Evolutionary conservation across 2,888 invertebrate genomes (phyloP).

Genomic region (Julus scanicus): DNA sequence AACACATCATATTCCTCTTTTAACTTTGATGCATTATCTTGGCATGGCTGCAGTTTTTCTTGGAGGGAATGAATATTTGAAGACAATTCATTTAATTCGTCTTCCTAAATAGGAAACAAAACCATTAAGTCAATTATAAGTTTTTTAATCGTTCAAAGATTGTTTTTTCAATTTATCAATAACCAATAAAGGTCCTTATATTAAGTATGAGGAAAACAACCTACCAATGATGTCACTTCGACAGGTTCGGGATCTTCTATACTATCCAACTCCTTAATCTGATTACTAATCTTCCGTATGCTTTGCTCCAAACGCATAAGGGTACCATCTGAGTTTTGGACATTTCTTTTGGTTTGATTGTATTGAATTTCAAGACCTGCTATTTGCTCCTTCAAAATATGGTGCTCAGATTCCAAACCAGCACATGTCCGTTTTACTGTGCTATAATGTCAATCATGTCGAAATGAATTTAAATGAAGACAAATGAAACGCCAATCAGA

Average conservation of each 20-base stretch:
- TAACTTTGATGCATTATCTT: background rate
- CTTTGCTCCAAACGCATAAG: conserved; percentile 57
- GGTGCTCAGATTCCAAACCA: background rate
- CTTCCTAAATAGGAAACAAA: conserved; percentile 61
- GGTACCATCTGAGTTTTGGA: background rate
- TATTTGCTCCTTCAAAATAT: conserved; percentile 6
- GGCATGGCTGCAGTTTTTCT: background rate
- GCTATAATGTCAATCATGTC: background rate
- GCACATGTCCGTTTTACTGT: background rate
- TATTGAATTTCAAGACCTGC: background rate
- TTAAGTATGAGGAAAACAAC: background rate
- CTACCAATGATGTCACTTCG: conserved; percentile 64
- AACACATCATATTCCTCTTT: background rate
- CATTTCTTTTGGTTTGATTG: background rate
- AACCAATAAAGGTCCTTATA: too few relatives aligned
- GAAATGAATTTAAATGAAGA: background rate
- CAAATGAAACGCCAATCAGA: background rate
- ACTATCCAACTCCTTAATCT: conserved; percentile 63
- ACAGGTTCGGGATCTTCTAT: conserved; percentile 65
- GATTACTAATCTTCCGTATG: conserved; percentile 57
- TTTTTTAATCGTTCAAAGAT: too few relatives aligned
- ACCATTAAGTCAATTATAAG: too few relatives aligned
- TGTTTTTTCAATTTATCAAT: too few relatives aligned
- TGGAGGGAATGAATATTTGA: background rate
- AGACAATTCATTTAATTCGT: conserved; percentile 61